Evolutionary conservation across 2,888 invertebrate species (phyloP), one percentile per base, ranked within the genome.

Genomic region (Chironomus riparius): DNA sequence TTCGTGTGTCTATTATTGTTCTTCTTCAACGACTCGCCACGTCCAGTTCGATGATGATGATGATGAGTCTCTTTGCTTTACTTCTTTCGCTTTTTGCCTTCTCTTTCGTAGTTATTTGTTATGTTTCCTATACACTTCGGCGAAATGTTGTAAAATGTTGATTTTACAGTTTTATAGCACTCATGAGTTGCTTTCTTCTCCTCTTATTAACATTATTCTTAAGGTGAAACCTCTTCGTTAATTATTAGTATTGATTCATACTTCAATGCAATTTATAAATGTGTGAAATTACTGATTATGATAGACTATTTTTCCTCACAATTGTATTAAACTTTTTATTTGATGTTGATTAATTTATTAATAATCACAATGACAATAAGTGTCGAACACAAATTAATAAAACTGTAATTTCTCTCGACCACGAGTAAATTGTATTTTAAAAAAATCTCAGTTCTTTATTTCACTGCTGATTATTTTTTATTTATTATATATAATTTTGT

Each of bases 121-220:
- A 22, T 65, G 13, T 65, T 13, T 65, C 21, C 21, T 22, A 18
- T 65, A 65, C 7, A 56, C 65, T 65, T 21, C 65, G 21, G 65
- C 65, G 13, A 65, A 65, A 61, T 61, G 71, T 71, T 71, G 71
- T 70, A 48, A 71, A 71, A 56, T 73, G 73, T 74, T 74, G 74
- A 74, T 74, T 74, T 74, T 74, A 74, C 74, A 74, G 74, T 74
- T 74, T 74, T 15, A 74, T 61, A 74, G 56, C 74, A 72, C 72
- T 56, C 71, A 50, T 15, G 70, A 71, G 56, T 24, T 56, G 21
- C 56, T 71, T 56, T 61, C 71, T 71, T 48, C 18, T 18, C 18
- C 61, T 22, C 56, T n/a, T 56, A 56, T 56, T 71, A 56, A 28
- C 71, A 56, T 71, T 50, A 71, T 71, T 18, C 21, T 70, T 70